Evolutionary conservation across 1,140 invertebrate genomes (phyloP).

Genomic region (Lycorma delicatula): DNA sequence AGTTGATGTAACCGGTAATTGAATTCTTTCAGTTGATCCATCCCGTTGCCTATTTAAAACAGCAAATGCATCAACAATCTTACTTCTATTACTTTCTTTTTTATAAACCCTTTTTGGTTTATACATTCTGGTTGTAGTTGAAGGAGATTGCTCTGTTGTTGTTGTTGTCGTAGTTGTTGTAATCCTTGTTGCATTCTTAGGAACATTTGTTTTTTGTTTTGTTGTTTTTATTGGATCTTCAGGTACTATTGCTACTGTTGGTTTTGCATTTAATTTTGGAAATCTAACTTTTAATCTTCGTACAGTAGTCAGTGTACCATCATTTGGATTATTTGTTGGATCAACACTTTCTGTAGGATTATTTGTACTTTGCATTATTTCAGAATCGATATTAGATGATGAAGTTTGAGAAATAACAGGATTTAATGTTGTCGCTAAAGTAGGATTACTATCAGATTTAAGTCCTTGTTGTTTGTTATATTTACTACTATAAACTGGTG

Average conservation of each 20-base stretch:
- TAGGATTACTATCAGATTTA: too few relatives aligned
- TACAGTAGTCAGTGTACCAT: background rate
- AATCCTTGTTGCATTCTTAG: background rate
- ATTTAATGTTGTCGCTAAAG: too few relatives aligned
- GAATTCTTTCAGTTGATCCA: background rate
- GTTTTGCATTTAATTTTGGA: slow-evolving; percentile 14
- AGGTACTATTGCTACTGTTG: slow-evolving; percentile 10
- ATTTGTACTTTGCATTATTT: too few relatives aligned
- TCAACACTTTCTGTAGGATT: too few relatives aligned
- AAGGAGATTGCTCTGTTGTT: slow-evolving; percentile 15
- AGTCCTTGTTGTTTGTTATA: slow-evolving; percentile 11
- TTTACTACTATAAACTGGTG: slow-evolving; percentile 11
- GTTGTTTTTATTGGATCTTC: slow-evolving; percentile 7
- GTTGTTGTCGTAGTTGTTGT: slow-evolving; percentile 16
- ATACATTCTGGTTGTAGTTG: slow-evolving; percentile 22
- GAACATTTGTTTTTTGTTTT: slow-evolving; percentile 1
- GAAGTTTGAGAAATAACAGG: too few relatives aligned
- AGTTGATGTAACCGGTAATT: background rate
- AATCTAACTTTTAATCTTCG: slow-evolving; percentile 18
- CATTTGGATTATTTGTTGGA: too few relatives aligned
- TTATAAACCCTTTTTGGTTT: slow-evolving; percentile 21
- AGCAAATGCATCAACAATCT: slow-evolving; percentile 17
- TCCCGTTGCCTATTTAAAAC: slow-evolving; percentile 3
- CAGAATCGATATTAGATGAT: too few relatives aligned
- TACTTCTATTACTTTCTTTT: slow-evolving; percentile 10